Base-by-base conservation (phyloP, 2,797 vertebrate species). In the Lophotriccus pileatus region DNA sequence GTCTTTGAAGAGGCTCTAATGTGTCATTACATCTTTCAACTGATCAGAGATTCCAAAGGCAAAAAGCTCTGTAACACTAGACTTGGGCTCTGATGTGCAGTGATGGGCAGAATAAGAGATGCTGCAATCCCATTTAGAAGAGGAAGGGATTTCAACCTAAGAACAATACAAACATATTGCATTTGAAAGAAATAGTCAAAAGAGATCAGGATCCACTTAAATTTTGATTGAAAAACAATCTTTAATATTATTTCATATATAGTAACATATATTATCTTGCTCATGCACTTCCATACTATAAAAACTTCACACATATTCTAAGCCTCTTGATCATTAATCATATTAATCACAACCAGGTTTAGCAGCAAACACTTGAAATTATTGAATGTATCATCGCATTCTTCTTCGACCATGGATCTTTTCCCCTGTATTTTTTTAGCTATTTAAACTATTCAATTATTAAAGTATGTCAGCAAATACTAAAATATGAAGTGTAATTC, bases 351-450 rank as follows among this genome's bases (percentile, higher is more conserved):
- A 76, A n/a, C 0, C 41, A 41, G 16, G 4, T 55, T 58, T 68
- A 68, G 22, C 10, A 67, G 12, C 9, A 76, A 32, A 68, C 60
- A 75, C 7, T 24, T 56, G 16, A 72, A 81, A 88, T 10, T 58
- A 17, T 32, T 70, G 17, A 86, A 72, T 20, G 3, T 14, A 46
- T 76, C 18, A 43, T 44, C 11, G 19, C 6, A 44, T 56, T 9
- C 4, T 58, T 68, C 24, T 86, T 12, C n/a, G 5, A 60, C 0
- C 2, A 1, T 7, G 75, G 2, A 3, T 28, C 2, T 64, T 68
- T 60, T 17, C 1, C 3, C 9, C 1, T 25, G 16, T 47, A 12
- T 19, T 43, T 37, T 37, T 53, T 69, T 17, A 43, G 12, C 6
- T 62, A 30, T 50, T 78, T 41, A 63, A 75, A 55, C 4, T 36